Evolutionary conservation across 2,113 vertebrate species (phyloP).

Genomic region (Nothoprocta pentlandii): DNA sequence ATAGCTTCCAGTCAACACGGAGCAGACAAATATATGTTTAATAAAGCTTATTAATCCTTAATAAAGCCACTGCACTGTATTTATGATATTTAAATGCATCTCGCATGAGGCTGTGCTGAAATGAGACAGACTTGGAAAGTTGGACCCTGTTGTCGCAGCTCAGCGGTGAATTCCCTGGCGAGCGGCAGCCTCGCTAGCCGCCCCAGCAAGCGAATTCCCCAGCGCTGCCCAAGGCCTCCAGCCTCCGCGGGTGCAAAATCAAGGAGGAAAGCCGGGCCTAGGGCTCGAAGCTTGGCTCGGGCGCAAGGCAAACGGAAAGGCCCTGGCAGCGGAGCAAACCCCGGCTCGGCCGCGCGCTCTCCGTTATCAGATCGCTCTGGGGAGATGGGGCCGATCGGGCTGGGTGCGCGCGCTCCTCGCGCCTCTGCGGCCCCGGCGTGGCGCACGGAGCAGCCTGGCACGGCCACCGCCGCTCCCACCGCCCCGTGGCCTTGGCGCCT

Average conservation of each 20-base stretch:
- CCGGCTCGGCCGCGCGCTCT: slow-evolving; percentile 16
- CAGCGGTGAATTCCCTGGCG: neutral
- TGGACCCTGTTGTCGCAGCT: slow-evolving; percentile 46
- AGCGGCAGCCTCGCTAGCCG: slow-evolving; percentile 47
- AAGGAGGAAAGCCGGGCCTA: slow-evolving; percentile 45
- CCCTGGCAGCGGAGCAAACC: slow-evolving; percentile 60
- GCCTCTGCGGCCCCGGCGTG: neutral
- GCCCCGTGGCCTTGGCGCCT: neutral
- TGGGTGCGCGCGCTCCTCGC: slow-evolving; percentile 65
- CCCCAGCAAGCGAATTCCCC: slow-evolving; percentile 49
- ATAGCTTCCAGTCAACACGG: slow-evolving; percentile 61
- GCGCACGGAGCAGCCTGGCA: neutral
- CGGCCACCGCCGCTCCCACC: fast-evolving
- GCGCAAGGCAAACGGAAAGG: slow-evolving; percentile 49
- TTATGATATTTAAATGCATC: slow-evolving; percentile 17
- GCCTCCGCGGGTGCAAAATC: slow-evolving; percentile 68
- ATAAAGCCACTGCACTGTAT: slow-evolving; percentile 23
- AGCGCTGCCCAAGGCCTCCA: slow-evolving; percentile 61
- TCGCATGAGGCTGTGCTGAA: slow-evolving; percentile 52
- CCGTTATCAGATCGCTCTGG: slow-evolving; percentile 63
- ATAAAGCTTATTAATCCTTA: slow-evolving; percentile 64
- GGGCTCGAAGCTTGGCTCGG: slow-evolving; percentile 50
- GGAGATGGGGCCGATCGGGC: slow-evolving; percentile 72
- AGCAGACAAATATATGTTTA: slow-evolving; percentile 56
- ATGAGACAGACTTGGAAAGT: slow-evolving; percentile 38